These are phyloP conservation scores for Corythaixoides concolor DNA, from an alignment of 2,113 vertebrate species.

Conservation along the genomic window DNA sequence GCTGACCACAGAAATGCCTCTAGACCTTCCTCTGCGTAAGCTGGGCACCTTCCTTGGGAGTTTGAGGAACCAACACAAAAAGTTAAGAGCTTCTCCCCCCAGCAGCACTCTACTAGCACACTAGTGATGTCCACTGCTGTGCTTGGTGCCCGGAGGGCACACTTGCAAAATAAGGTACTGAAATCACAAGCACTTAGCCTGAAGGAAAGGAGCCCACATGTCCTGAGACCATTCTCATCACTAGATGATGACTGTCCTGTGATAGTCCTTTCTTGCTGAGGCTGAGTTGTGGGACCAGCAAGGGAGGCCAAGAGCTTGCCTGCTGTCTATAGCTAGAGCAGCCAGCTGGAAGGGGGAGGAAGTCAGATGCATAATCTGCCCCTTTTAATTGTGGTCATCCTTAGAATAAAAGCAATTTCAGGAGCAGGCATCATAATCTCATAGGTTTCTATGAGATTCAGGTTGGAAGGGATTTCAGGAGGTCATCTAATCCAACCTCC, in stretches of 20 bases:
- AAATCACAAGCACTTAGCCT: not conserved
- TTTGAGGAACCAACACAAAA: not conserved
- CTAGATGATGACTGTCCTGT: not conserved
- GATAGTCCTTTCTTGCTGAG: not conserved
- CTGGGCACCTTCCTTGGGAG: not conserved
- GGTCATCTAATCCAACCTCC: not conserved
- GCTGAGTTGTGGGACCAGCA: not conserved
- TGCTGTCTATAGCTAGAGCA: not conserved
- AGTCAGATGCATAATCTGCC: not conserved
- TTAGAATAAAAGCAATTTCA: not conserved
- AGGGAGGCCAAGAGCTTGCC: not conserved
- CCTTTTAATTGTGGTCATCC: not conserved
- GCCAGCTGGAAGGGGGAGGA: not conserved
- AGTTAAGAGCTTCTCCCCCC: not conserved
- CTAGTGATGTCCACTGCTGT: not conserved
- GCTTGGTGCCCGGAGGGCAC: not conserved
- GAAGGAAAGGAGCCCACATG: not conserved
- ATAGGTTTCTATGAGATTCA: not conserved
- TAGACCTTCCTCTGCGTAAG: not conserved
- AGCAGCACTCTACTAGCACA: accelerated
- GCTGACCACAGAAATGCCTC: not conserved
- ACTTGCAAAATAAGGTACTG: accelerated
- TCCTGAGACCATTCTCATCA: not conserved
- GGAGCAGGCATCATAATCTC: not conserved
- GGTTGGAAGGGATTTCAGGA: not conserved